phyloP scores from a whole-genome alignment of 1,140 invertebrate genomes.

The Trigoniulus corallinus region DNA sequence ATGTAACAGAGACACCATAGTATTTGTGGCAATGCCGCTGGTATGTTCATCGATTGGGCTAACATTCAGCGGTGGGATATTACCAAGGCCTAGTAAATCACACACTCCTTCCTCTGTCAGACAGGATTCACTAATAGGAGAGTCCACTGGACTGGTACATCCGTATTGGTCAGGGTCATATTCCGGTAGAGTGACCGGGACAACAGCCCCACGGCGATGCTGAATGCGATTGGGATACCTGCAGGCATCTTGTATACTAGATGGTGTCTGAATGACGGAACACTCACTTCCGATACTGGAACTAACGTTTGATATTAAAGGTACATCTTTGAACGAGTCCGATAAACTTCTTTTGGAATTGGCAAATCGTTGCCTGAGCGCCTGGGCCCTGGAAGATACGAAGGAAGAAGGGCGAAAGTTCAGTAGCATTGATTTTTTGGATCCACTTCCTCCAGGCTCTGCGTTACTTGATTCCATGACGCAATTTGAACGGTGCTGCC shows the following conservation, averaged over 20 bases:
- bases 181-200: neutral
- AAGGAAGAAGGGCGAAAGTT: constrained; percentile 1
- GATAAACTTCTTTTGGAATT: neutral
- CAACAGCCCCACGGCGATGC: neutral
- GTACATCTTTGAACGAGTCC: neutral
- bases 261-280: neutral
- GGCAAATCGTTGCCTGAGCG: neutral
- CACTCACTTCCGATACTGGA: neutral
- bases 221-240: neutral
- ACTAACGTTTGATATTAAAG: neutral
- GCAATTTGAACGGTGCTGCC: too few relatives aligned
- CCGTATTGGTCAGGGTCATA: neutral
- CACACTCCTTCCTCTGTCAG: too few relatives aligned
- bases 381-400: neutral
- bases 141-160: neutral
- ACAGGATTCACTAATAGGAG: too few relatives aligned
- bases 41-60: too few relatives aligned
- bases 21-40: too few relatives aligned
- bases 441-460: too few relatives aligned
- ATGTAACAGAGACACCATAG: too few relatives aligned
- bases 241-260: neutral
- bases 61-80: too few relatives aligned
- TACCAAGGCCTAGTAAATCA: too few relatives aligned
- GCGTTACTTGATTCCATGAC: too few relatives aligned
- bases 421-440: neutral